Conservation (phyloP, 2,888 invertebrate species). For the Lagria hirta region DNA sequence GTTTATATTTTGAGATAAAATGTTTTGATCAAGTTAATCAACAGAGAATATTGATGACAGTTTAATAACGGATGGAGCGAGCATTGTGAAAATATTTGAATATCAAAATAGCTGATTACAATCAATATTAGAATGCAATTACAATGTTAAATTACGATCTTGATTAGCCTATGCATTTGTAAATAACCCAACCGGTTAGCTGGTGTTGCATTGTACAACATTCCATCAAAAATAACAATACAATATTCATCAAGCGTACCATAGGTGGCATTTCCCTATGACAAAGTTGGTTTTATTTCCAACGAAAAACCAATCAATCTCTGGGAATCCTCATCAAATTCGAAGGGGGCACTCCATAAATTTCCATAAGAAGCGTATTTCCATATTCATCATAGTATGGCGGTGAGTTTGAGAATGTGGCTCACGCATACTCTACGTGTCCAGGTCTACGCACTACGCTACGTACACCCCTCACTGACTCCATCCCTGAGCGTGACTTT, state of each 20-base stretch:
- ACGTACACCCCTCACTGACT: conserved; percentile 25
- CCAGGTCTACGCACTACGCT: conserved; percentile 34
- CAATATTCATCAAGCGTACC: conserved; percentile 30
- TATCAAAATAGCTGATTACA: conserved; percentile 19
- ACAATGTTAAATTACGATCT: conserved; percentile 34
- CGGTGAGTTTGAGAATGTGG: conserved; percentile 43
- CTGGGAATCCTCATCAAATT: conserved; percentile 25
- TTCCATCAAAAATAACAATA: conserved; percentile 34
- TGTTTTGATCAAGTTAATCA: too few species aligned
- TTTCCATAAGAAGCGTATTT: conserved; percentile 26
- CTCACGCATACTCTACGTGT: conserved; percentile 44
- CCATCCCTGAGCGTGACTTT: conserved; percentile 48
- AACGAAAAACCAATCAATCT: conserved; percentile 28
- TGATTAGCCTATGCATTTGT: conserved; percentile 39
- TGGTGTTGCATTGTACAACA: conserved; percentile 24
- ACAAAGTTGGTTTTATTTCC: conserved; percentile 9
- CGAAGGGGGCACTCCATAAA: conserved; percentile 17
- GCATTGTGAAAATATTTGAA: conserved; percentile 12
- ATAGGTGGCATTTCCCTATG: too few species aligned
- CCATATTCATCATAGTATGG: conserved; percentile 33
- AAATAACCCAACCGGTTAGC: conserved; percentile 30
- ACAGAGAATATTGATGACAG: conserved; percentile 15
- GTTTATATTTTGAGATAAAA: too few species aligned
- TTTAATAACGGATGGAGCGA: conserved; percentile 5
- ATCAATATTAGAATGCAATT: conserved; percentile 27